Evolutionary conservation across 2,113 vertebrate genomes (phyloP), one percentile per base, ranked within the genome.

Genomic region (Glaucomys volans): DNA sequence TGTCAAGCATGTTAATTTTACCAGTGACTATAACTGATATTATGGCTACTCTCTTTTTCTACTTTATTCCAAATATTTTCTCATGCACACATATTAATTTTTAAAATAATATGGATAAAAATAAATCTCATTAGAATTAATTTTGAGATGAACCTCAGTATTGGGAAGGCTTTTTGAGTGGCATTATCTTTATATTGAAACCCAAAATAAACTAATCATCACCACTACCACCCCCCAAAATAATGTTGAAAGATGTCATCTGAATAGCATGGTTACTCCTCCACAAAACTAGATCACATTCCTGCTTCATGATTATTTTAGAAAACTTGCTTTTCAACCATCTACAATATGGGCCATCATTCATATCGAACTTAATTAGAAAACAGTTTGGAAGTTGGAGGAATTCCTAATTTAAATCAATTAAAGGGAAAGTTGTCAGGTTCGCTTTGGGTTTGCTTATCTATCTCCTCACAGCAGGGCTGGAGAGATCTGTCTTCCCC

Each of bases 361-460:
- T 97, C 20, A 8, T 79, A 92, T 79, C 50, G 2, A 74, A 94
- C 64, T 97, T 98, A 97, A 95, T 97, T 98, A 98, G 87, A 96
- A 97, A 98, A 97, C n/a, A 85, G 42, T 75, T 96, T 93, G 95
- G 95, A 97, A 97, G 76, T 86, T 97, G 97, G 95, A 98, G 95
- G 79, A 74, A 94, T 89, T 98, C 95, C 96, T 98, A 95, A 98
- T 98, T 97, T 97, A 97, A 98, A 97, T 98, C 96, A 97, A 30
- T 97, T 98, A 97, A 97, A 97, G 92, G 95, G 52, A 79, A 97
- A 93, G 66, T 92, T 98, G 94, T 97, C 97, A 96, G 77, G 24
- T 97, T 96, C 42, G 13, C 92, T 98, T 98, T 97, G 50, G 85
- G 37, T 74, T 88, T 85, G 89, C 94, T 98, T 90, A 72, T 91